Conservation (phyloP, 2,113 vertebrate species). For the Tor tambroides region DNA sequence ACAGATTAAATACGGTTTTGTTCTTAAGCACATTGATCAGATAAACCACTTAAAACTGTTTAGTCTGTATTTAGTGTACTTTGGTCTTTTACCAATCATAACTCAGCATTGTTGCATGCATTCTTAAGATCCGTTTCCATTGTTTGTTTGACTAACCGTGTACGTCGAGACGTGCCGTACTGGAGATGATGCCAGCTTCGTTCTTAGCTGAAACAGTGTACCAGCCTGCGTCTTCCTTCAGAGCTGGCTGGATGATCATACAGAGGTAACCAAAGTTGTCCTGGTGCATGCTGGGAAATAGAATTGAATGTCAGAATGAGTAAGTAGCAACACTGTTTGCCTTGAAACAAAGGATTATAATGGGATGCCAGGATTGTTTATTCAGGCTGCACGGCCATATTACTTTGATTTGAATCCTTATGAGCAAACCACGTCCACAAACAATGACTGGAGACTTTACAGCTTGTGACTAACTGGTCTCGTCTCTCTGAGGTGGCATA, state of each 20-base stretch:
- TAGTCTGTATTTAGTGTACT: not conserved
- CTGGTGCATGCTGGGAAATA: conserved; percentile 91
- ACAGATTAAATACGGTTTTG: not conserved
- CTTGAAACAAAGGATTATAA: not conserved
- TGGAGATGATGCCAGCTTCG: conserved; percentile 95
- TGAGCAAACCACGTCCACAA: not conserved
- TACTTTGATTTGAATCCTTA: not conserved
- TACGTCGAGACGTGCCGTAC: conserved; percentile 94
- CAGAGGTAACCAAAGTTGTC: conserved; percentile 96
- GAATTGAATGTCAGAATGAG: conserved; percentile 1
- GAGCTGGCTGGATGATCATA: conserved; percentile 95
- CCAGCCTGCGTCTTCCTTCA: conserved; percentile 96
- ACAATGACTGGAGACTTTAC: conserved; percentile 4
- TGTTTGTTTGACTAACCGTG: conserved; percentile 80
- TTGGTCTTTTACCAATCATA: conserved; percentile 14
- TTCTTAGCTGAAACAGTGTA: conserved; percentile 98
- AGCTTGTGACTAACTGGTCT: not conserved
- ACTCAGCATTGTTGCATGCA: not conserved
- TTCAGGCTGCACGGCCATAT: not conserved
- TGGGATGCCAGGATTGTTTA: not conserved
- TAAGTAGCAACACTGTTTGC: too few species aligned
- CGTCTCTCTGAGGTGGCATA: conserved; percentile 43
- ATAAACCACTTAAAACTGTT: conserved; percentile 2
- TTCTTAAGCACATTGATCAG: not conserved
- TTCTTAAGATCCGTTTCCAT: not conserved